phyloP scores from a whole-genome alignment of 2,888 invertebrate species.

The Melanotus villosus region DNA sequence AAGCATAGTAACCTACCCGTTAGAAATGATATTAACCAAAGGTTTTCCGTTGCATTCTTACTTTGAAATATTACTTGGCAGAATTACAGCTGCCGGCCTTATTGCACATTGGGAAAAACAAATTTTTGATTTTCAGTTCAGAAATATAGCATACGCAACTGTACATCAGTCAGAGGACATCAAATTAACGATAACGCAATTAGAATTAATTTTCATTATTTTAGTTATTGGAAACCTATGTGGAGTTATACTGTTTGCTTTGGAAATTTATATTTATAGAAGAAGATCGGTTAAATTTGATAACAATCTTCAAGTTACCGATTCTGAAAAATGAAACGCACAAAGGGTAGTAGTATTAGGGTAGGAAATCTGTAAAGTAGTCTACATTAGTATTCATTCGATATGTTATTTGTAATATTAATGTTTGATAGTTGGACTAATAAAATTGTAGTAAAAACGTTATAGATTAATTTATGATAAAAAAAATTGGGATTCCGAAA shows the following conservation, averaged over 20 bases:
- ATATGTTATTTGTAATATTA: too few species aligned
- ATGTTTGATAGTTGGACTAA: too few species aligned
- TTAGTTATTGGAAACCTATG: constrained; percentile 23
- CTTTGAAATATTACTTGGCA: constrained; percentile 56
- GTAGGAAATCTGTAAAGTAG: too few species aligned
- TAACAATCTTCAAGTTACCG: too few species aligned
- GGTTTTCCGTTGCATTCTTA: constrained; percentile 59
- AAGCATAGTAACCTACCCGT: constrained; percentile 59
- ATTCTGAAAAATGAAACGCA: too few species aligned
- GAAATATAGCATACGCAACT: background rate
- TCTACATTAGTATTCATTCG: too few species aligned
- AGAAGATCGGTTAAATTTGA: too few species aligned
- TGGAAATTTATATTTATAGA: constrained; percentile 21
- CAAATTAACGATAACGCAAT: constrained; percentile 15
- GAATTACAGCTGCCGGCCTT: constrained; percentile 60
- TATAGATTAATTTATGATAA: too few species aligned
- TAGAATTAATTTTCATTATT: constrained; percentile 31
- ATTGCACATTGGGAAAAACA: constrained; percentile 54
- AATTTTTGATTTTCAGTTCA: constrained; percentile 43
- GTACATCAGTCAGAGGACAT: background rate
- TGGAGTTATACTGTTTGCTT: constrained; percentile 32
- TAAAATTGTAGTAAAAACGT: too few species aligned
- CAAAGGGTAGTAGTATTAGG: too few species aligned
- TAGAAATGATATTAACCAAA: constrained; percentile 62
- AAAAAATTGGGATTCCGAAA: too few species aligned